Evolutionary conservation across 2,888 invertebrate genomes (phyloP), one percentile per base, ranked within the genome.

Genomic region (Athalia circularis): DNA sequence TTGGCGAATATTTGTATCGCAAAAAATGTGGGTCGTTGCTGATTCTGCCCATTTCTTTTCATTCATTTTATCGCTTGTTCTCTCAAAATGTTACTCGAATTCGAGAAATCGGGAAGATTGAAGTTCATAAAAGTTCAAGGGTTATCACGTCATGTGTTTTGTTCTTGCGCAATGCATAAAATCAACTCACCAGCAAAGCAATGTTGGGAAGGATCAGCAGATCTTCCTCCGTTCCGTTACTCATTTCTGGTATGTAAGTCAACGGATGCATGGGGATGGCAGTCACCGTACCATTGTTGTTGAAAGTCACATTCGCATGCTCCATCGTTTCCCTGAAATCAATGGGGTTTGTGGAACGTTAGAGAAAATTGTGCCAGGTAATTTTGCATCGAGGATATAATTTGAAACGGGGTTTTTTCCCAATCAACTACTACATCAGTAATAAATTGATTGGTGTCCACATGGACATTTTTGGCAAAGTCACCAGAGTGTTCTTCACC

Each of bases 121-220:
- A 54, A 4, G n/a, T 54, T 7, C 7, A n/a, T 54, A 5, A 5
- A 54, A 6, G 54, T n/a, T 29, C 29, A 29, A 29, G 29, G 29
- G 54, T 9, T 54, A 7, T n/a, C 54, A 0, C 8, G 4, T n/a
- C 48, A 13, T 9, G 43, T 29, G 13, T 13, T 4, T 62, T 62
- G 11, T 62, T n/a, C 77, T 59, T 67, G 29, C 74, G 77, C 48
- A 76, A 80, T 67, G 80, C 77, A 64, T 57, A 61, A 59, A 72
- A 47, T 67, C 65, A 8, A 92, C 96, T 95, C 88, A 97, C 97
- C 93, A 97, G 86, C 85, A 97, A 91, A 3, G 97, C 97, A 79
- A 97, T 96, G 86, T 97, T 95, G 0, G 97, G 95, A 84, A 97
- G 92, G 68, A 93, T 92, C 5, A 97, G 91, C 0, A 94, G 89